These are phyloP conservation scores for Drosophila prosaltans DNA, from an alignment of 1,140 invertebrate genomes.

Conservation along the genomic window DNA sequence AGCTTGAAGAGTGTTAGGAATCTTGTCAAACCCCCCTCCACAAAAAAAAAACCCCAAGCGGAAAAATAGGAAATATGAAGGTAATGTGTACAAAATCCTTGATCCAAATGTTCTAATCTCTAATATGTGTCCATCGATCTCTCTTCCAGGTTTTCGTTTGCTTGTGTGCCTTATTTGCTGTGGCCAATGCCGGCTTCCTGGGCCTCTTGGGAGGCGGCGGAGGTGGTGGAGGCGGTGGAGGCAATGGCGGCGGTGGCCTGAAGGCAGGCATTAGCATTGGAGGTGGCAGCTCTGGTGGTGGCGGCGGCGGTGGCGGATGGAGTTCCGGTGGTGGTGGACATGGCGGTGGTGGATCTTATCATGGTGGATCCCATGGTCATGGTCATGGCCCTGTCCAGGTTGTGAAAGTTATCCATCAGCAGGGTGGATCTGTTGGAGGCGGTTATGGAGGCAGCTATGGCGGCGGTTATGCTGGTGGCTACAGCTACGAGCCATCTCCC, in stretches of 20 bases:
- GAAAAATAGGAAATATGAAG: slow-evolving; percentile 72
- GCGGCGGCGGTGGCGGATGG: slow-evolving; percentile 34
- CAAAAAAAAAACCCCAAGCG: slow-evolving; percentile 38
- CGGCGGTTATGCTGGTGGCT: slow-evolving; percentile 45
- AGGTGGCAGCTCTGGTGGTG: slow-evolving; percentile 44
- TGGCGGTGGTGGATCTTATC: slow-evolving; percentile 23
- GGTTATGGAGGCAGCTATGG: slow-evolving; percentile 25
- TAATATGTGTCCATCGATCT: not conserved
- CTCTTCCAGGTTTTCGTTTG: slow-evolving; percentile 66
- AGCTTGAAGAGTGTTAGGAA: slow-evolving; percentile 50
- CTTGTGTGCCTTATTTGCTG: slow-evolving; percentile 71
- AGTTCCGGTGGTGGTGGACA: slow-evolving; percentile 41
- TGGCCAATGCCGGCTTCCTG: slow-evolving; percentile 72
- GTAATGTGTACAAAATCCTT: slow-evolving; percentile 18
- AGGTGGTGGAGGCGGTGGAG: slow-evolving; percentile 45
- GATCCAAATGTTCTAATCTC: slow-evolving; percentile 6
- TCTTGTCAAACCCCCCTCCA: slow-evolving; percentile 35
- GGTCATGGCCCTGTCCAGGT: slow-evolving; percentile 44
- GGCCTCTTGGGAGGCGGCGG: slow-evolving; percentile 64
- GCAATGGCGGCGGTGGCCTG: slow-evolving; percentile 32
- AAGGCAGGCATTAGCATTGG: slow-evolving; percentile 48
- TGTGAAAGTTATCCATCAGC: slow-evolving; percentile 53
- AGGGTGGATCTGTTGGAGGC: slow-evolving; percentile 32
- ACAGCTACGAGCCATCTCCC: slow-evolving; percentile 54
- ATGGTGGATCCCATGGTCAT: slow-evolving; percentile 24